A percentile compares a stretch with the other conserved stretches of the same genome.
phyloP scores from a whole-genome alignment of 2,888 invertebrate genomes.

The Apamea crenata region DNA sequence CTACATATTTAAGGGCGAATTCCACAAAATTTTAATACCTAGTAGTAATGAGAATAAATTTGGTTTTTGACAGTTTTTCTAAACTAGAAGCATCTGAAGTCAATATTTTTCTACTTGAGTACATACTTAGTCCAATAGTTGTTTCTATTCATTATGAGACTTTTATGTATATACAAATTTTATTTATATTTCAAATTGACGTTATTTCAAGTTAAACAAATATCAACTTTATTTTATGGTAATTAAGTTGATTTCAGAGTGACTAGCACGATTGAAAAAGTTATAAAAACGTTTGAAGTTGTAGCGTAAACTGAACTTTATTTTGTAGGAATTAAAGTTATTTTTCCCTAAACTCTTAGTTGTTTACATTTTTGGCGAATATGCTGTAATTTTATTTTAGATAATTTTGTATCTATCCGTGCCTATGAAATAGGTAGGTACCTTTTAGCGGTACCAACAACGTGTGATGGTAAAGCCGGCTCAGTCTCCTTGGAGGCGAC shows the following conservation, averaged over 20 bases:
- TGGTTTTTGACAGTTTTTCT: background rate
- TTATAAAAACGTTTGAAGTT: too few relatives aligned
- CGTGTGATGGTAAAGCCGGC: conserved; percentile 4
- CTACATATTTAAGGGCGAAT: background rate
- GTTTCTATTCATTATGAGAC: background rate
- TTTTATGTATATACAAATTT: too few relatives aligned
- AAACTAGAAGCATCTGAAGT: background rate
- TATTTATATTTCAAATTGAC: too few relatives aligned
- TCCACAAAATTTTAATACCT: background rate
- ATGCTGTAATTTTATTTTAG: too few relatives aligned
- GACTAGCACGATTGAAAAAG: too few relatives aligned
- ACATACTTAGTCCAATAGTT: background rate
- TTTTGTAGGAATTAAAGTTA: too few relatives aligned
- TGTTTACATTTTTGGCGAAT: too few relatives aligned
- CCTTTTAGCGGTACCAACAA: background rate
- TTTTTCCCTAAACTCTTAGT: too few relatives aligned
- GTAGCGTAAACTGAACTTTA: too few relatives aligned
- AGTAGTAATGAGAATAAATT: background rate
- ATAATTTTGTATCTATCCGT: background rate
- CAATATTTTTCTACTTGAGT: background rate
- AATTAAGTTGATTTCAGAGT: too few relatives aligned
- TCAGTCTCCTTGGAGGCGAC: conserved; percentile 15
- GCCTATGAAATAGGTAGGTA: background rate
- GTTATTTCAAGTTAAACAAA: too few relatives aligned
- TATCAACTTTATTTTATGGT: too few relatives aligned